Conservation (phyloP, 2,113 vertebrate species). For the Albula goreensis region DNA sequence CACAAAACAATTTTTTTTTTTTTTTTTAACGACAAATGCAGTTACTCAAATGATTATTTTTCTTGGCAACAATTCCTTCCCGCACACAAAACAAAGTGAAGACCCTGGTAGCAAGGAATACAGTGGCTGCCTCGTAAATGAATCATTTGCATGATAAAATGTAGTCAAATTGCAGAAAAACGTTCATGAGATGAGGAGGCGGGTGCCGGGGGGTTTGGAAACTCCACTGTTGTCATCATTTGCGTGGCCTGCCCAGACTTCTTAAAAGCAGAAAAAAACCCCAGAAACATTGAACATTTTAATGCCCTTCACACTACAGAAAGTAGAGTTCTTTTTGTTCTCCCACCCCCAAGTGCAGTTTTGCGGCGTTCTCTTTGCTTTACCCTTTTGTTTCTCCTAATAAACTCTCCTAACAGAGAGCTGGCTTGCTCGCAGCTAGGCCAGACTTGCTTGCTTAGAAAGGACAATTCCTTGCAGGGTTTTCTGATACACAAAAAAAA, state of each 20-base stretch:
- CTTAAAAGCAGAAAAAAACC: slow-evolving; percentile 4
- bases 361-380: neutral
- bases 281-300: slow-evolving; percentile 6
- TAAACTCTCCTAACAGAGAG: neutral
- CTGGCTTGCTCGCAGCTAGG: neutral
- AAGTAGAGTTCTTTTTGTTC: neutral
- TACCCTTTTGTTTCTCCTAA: neutral
- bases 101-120: slow-evolving; percentile 14
- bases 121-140: slow-evolving; percentile 15
- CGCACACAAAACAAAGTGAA: neutral
- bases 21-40: neutral
- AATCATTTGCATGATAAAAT: slow-evolving; percentile 19
- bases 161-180: slow-evolving; percentile 3
- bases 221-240: slow-evolving; percentile 3
- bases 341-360: neutral
- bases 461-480: slow-evolving; percentile 1
- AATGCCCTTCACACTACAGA: slow-evolving; percentile 10
- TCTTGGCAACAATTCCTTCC: neutral
- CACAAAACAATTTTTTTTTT: neutral
- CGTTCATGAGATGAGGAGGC: neutral
- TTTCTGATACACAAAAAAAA: neutral
- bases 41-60: neutral
- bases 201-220: neutral
- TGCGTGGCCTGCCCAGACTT: slow-evolving; percentile 5
- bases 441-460: neutral